phyloP scores from a whole-genome alignment of 2,888 invertebrate species.

The Microctonus hyperodae region DNA sequence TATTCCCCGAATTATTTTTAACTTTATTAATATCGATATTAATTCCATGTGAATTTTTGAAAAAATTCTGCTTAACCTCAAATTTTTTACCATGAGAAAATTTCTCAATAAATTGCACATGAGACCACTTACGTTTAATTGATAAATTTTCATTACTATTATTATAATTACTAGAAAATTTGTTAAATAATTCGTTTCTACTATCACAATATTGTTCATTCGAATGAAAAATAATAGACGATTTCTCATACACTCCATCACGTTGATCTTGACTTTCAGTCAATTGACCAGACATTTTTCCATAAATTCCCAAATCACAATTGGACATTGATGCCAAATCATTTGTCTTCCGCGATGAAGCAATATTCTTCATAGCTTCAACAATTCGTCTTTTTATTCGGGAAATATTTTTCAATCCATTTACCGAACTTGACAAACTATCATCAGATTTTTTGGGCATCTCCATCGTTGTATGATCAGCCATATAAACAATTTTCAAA shows the following conservation, averaged over 20 bases:
- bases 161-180: conserved; percentile 20
- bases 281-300: conserved; percentile 29
- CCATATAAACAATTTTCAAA: conserved; percentile 60
- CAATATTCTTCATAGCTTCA: conserved; percentile 53
- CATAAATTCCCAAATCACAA: conserved; percentile 23
- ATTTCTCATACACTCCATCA: not conserved
- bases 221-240: not conserved
- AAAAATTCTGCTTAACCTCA: not conserved
- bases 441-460: not conserved
- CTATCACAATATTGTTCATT: conserved; percentile 10
- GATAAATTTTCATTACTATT: conserved; percentile 28
- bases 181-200: conserved; percentile 18
- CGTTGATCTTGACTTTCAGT: not conserved
- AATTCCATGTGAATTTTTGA: not conserved
- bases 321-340: conserved; percentile 30
- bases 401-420: conserved; percentile 43
- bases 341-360: conserved; percentile 46
- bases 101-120: conserved; percentile 15
- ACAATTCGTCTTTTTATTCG: conserved; percentile 47
- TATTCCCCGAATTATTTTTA: not conserved
- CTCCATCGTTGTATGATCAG: conserved; percentile 44
- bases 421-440: conserved; percentile 25
- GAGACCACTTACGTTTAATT: conserved; percentile 31
- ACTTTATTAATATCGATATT: not conserved
- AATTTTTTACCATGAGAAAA: not conserved